Evolutionary conservation across 2,113 vertebrate genomes (phyloP).

Genomic region (Chaetodon auriga): DNA sequence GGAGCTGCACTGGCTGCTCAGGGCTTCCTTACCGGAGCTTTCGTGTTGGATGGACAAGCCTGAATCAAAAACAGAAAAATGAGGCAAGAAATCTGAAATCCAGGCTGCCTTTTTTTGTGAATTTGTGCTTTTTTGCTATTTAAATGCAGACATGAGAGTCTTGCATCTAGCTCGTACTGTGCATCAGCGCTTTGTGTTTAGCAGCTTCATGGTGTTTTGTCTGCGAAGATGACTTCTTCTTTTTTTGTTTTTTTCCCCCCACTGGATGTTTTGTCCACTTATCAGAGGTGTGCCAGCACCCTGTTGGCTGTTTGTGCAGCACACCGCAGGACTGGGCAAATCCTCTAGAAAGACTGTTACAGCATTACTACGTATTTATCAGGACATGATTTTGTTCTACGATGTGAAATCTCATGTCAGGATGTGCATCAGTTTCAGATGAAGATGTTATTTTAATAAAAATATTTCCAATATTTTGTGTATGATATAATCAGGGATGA

Average conservation of each 20-base stretch:
- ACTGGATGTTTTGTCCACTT: slow-evolving; percentile 44
- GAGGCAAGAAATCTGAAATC: slow-evolving; percentile 73
- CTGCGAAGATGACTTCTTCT: background rate
- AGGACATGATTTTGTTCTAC: slow-evolving; percentile 45
- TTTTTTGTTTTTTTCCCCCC: background rate
- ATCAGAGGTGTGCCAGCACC: background rate
- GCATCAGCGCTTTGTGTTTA: slow-evolving; percentile 45
- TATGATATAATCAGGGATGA: slow-evolving; percentile 20
- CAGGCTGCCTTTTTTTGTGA: slow-evolving; percentile 85
- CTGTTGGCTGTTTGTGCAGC: background rate
- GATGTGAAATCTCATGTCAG: slow-evolving; percentile 70
- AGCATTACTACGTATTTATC: slow-evolving; percentile 41
- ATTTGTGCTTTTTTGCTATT: slow-evolving; percentile 82
- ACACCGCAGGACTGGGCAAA: slow-evolving; percentile 7
- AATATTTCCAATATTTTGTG: slow-evolving; percentile 84
- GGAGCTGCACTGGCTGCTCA: slow-evolving; percentile 25
- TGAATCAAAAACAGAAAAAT: slow-evolving; percentile 59
- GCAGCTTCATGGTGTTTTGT: slow-evolving; percentile 31
- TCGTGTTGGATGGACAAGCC: slow-evolving; percentile 87
- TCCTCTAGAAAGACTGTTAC: slow-evolving; percentile 45
- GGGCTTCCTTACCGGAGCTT: background rate
- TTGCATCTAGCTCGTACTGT: slow-evolving; percentile 72
- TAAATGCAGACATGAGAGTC: slow-evolving; percentile 83
- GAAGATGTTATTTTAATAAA: slow-evolving; percentile 97
- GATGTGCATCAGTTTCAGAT: slow-evolving; percentile 86